Conservation (phyloP, 2,113 vertebrate genomes). For the Cyanocitta stelleri region DNA sequence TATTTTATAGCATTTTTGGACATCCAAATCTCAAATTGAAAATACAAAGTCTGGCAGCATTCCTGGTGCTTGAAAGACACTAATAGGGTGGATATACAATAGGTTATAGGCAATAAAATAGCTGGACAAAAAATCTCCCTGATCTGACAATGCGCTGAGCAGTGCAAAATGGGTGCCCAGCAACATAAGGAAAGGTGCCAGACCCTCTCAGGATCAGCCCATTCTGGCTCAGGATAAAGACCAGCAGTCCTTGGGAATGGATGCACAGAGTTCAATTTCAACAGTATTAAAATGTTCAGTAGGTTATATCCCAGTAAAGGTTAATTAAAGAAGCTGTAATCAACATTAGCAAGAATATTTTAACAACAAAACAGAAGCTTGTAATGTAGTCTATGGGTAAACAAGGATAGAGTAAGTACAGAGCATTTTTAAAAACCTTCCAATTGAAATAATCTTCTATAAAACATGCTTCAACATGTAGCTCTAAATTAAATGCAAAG, state of each 20-base stretch:
- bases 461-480: neutral
- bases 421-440: neutral
- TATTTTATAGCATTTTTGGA: neutral
- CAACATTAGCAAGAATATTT: neutral
- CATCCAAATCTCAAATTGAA: neutral
- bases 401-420: neutral
- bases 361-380: neutral
- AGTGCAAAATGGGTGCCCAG: neutral
- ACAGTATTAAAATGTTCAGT: neutral
- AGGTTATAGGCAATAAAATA: neutral
- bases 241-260: neutral
- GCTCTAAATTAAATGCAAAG: neutral
- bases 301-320: neutral
- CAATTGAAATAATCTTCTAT: neutral
- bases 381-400: neutral
- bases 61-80: neutral
- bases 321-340: neutral
- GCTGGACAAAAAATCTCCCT: neutral
- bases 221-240: neutral
- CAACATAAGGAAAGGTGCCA: neutral
- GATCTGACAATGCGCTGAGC: neutral
- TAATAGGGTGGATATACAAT: neutral
- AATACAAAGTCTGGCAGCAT: neutral
- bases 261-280: neutral
- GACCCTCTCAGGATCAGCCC: neutral